Percentiles rank a stretch among this genome's conserved stretches.
These are phyloP conservation scores for Poeciliopsis retropinna DNA, from an alignment of 2,113 vertebrate species.

Conservation along the genomic window DNA sequence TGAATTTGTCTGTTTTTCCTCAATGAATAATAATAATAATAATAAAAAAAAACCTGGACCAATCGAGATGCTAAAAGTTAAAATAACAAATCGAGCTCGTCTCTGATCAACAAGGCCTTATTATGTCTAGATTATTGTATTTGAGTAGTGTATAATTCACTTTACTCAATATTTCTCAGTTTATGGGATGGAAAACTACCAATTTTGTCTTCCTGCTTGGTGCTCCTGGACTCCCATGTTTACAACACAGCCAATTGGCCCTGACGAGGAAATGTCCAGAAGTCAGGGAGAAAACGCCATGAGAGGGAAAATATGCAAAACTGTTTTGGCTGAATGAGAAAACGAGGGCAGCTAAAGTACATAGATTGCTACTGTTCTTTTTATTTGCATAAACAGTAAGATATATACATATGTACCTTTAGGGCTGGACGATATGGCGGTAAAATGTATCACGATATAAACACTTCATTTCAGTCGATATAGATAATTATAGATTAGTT, in stretches of 20 bases:
- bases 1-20: background rate
- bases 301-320: conserved; percentile 37
- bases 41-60: background rate
- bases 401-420: background rate
- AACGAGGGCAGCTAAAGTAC: background rate
- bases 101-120: conserved; percentile 6
- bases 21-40: background rate
- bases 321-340: conserved; percentile 59
- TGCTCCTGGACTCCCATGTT: background rate
- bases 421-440: too few species aligned
- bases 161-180: background rate
- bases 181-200: background rate
- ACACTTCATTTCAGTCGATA: too few species aligned
- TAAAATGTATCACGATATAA: too few species aligned
- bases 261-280: conserved; percentile 6
- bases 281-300: conserved; percentile 28
- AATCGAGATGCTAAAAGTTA: background rate
- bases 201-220: background rate
- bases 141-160: background rate
- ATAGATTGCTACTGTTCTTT: background rate
- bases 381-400: background rate
- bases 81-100: background rate
- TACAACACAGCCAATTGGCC: conserved; percentile 8
- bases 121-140: background rate
- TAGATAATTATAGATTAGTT: too few species aligned